Conservation (phyloP, 1,140 invertebrate genomes). For the Meloidogyne floridensis region DNA sequence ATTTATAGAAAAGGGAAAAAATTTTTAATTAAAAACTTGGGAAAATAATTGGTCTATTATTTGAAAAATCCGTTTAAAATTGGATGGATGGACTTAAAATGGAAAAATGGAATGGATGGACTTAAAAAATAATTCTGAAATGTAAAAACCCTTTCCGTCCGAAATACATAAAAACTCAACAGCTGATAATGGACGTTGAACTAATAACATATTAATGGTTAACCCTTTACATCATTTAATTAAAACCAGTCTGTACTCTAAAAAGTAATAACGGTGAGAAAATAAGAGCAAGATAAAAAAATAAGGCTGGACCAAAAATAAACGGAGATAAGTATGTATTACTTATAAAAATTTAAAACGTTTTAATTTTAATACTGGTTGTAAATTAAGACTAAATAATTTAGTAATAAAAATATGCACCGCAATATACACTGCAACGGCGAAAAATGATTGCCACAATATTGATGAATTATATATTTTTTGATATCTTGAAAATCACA, state of each 20-base stretch:
- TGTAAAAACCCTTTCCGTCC: not conserved
- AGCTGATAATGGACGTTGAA: not conserved
- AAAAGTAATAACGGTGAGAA: not conserved
- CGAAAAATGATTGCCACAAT: too few relatives aligned
- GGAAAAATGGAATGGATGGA: not conserved
- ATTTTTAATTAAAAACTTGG: too few relatives aligned
- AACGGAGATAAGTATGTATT: not conserved
- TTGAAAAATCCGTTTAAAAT: too few relatives aligned
- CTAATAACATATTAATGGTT: not conserved
- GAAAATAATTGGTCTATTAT: too few relatives aligned
- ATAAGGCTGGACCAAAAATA: not conserved
- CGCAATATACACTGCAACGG: too few relatives aligned
- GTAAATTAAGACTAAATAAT: too few relatives aligned
- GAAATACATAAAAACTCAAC: not conserved
- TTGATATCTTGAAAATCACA: too few relatives aligned
- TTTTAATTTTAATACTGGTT: too few relatives aligned
- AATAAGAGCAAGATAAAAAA: not conserved
- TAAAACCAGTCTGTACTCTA: not conserved
- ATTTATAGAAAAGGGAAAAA: too few relatives aligned
- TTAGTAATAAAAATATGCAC: too few relatives aligned
- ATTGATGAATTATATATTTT: too few relatives aligned
- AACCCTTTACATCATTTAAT: not conserved
- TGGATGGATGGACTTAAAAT: not conserved
- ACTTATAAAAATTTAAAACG: not conserved
- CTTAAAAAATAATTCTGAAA: not conserved